Evolutionary conservation across 2,113 vertebrate species (phyloP).

Genomic region (Syngnathus typhle): DNA sequence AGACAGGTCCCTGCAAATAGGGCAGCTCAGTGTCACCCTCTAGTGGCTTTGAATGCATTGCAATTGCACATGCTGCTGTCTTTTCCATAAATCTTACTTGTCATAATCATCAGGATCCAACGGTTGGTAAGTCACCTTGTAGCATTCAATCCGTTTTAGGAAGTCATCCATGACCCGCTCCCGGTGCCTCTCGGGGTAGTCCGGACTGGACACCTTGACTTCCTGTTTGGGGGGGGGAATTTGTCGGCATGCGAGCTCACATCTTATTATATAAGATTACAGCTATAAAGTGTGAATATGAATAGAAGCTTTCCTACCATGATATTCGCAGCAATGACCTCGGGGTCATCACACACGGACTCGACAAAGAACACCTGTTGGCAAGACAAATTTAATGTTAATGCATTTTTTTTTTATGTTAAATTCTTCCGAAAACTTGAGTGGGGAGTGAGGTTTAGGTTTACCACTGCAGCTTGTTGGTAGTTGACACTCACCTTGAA

Average conservation of each 20-base stretch:
- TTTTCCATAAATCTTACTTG: conserved; percentile 77
- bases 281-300: conserved; percentile 9
- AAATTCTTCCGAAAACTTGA: too few species aligned
- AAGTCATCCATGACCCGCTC: conserved; percentile 97
- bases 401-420: too few species aligned
- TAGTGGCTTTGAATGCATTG: conserved; percentile 22
- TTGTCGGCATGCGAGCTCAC: conserved; percentile 8
- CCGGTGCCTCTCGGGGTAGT: conserved; percentile 88
- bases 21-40: conserved; percentile 19
- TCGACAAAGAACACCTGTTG: conserved; percentile 95
- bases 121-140: conserved; percentile 93
- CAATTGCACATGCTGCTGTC: not conserved
- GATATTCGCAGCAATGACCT: conserved; percentile 96
- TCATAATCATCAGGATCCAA: conserved; percentile 87
- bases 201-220: conserved; percentile 95
- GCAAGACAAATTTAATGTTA: too few species aligned
- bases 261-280: conserved; percentile 3
- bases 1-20: conserved; percentile 79
- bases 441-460: too few species aligned
- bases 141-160: conserved; percentile 95
- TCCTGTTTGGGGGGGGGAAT: conserved; percentile 70
- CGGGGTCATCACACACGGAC: conserved; percentile 93
- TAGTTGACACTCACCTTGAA: conserved; percentile 78
- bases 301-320: conserved; percentile 70
- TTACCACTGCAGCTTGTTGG: not conserved